Evolutionary conservation across 2,888 invertebrate species (phyloP), one percentile per base, ranked within the genome.

Genomic region (Eupsilia transversa): DNA sequence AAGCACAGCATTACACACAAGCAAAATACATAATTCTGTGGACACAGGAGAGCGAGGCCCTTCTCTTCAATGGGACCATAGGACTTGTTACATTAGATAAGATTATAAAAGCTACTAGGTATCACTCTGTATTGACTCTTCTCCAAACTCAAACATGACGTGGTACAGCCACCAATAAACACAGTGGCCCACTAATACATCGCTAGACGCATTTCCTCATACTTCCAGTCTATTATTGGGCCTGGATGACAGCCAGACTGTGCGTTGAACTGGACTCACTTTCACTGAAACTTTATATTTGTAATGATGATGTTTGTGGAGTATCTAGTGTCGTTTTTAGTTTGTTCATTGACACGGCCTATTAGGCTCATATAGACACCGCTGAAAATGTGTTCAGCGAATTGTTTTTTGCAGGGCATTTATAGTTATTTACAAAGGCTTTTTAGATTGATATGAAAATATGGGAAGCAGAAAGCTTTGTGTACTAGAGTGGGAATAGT

Each of bases 161-260:
- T 33, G 27, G 12, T 77, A 46, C 71, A 64, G 27, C 27, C n/a
- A 46, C 27, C 59, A 66, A 64, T 71, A 68, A 67, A 83, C 67
- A 76, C 17, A 69, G 54, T 76, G 69, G 70, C 60, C 57, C 54
- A 73, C 68, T 72, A 70, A 68, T 80, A 81, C 65, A 68, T 77
- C 60, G 41, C 61, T 71, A 81, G 84, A 81, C 76, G 70, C 86
- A 89, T 88, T 93, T 93, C 94, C 94, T 93, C 93, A 92, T 94
- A 91, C 90, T 87, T 86, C 74, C 86, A 74, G 77, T 85, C 89
- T 93, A 92, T 92, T 89, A 90, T 89, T 86, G 87, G 83, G 79
- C 61, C 91, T 93, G 93, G 93, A 93, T 88, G 79, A 35, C 38
- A 77, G 93, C 92, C 93, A 93, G 91, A 74, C 72, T 46, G 80